Base-by-base conservation (phyloP, 2,797 vertebrate genomes). In the Dipus sagitta region DNA sequence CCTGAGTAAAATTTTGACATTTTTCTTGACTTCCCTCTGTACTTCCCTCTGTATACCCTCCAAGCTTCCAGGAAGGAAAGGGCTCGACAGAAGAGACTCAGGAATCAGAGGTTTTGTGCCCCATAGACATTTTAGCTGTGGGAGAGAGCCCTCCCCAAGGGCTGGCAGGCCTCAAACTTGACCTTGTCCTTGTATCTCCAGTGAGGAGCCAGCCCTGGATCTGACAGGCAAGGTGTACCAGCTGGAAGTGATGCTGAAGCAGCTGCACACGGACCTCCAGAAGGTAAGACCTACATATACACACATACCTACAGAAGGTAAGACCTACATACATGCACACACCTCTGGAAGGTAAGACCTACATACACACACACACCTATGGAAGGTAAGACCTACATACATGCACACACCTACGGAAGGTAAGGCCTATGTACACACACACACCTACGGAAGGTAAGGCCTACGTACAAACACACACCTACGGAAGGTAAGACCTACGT, bases 261-360 rank as follows among this genome's bases (percentile, higher is more conserved):
- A 99, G 96, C 98, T 99, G 7, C 99, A 99, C 97, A 99, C 77
- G 0, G 99, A 99, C 96, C 98, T 99, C 92, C 99, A 99, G 96
- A 99, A 98, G 97, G 99, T 99, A 70, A 97, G 96, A 26, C 76
- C 6, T 14, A 58, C 0, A 14, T 58, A 58, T 2, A 18, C 0
- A 0, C 77, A 0, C 99, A n/a, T n/a, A 99, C 96, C 98, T 99
- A 91, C 99, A 99, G 96, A 99, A 98, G 97, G 99, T 99, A 70
- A 97, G 96, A 26, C 76, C 6, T 14, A 42, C 0, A 14, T 17
- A 58, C 99, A 99, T n/a, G n/a, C 97, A 99, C 77, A 0, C 99
- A 99, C 96, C 98, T 99, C 92, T 99, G 99, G 96, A 99, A 98
- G 97, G 99, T 99, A 67, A 97, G 96, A 26, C 76, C 6, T 14